Percentiles rank a stretch among this genome's conserved stretches.
These are phyloP conservation scores for Perithous albicinctus DNA, from an alignment of 2,888 invertebrate species.

Conservation along the genomic window DNA sequence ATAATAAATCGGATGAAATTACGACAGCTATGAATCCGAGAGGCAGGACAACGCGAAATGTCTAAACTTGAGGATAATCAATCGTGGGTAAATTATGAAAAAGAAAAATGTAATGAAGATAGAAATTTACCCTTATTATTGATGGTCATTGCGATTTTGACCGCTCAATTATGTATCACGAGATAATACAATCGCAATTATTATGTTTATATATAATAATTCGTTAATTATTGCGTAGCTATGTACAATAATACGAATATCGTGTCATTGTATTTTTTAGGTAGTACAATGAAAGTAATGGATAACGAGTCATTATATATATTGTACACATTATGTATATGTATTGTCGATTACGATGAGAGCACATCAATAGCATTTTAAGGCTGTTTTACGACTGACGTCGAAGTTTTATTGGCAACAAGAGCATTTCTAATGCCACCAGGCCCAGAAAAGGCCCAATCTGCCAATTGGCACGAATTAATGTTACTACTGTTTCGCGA, in stretches of 20 bases:
- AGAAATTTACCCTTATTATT: background rate
- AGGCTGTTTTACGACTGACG: conserved; percentile 29
- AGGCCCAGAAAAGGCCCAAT: background rate
- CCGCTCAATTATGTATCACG: conserved; percentile 1
- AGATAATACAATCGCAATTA: conserved; percentile 45
- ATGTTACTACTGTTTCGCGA: conserved; percentile 75
- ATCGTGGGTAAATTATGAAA: background rate
- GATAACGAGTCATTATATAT: conserved; percentile 29
- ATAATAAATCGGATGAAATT: background rate
- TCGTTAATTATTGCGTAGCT: conserved; percentile 78
- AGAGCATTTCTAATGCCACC: conserved; percentile 8
- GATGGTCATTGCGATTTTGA: background rate
- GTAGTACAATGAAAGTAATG: conserved; percentile 22
- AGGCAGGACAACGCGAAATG: background rate
- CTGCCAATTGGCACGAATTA: conserved; percentile 65
- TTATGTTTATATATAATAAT: conserved; percentile 64
- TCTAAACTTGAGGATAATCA: background rate
- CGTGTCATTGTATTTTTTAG: conserved; percentile 64
- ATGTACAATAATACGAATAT: conserved; percentile 67
- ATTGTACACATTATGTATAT: conserved; percentile 29
- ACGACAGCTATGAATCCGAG: background rate
- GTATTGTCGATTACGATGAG: conserved; percentile 36
- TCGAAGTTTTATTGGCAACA: conserved; percentile 17
- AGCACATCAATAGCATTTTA: conserved; percentile 27
- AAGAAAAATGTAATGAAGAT: background rate